phyloP scores from a whole-genome alignment of 2,888 invertebrate genomes.

The Adelphocoris suturalis region DNA sequence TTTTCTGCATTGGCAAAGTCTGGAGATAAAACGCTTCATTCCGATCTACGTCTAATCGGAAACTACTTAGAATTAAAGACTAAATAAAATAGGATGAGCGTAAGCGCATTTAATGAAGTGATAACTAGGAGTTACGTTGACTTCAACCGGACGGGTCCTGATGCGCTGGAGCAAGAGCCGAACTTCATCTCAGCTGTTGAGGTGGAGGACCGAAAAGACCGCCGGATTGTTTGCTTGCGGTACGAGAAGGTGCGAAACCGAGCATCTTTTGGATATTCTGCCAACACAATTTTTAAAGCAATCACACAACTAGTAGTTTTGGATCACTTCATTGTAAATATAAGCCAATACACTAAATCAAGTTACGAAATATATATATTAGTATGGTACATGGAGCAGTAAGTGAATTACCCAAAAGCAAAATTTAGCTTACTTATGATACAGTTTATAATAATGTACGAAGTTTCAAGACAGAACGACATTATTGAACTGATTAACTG shows the following conservation, averaged over 20 bases:
- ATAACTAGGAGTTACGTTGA: not conserved
- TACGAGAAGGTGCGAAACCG: conserved; percentile 97
- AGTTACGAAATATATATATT: no score
- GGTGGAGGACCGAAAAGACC: conserved; percentile 91
- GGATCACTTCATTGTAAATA: no score
- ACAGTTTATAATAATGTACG: no score
- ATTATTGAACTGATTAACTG: no score
- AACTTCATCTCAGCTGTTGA: conserved; percentile 87
- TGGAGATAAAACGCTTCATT: not conserved
- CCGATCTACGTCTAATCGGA: not conserved
- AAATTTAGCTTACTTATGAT: no score
- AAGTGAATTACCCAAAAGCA: no score
- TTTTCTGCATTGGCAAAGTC: not conserved
- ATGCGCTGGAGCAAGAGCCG: not conserved
- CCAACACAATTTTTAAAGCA: conserved; percentile 78
- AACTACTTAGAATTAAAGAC: conserved; percentile 14
- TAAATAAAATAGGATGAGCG: not conserved
- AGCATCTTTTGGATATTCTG: conserved; percentile 98
- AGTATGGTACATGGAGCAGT: no score
- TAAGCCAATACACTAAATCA: no score
- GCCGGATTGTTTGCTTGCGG: conserved; percentile 96
- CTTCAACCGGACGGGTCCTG: not conserved
- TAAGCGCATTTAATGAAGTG: not conserved
- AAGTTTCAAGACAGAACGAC: no score
- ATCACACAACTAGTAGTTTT: no score